A percentile compares a stretch with the other conserved stretches of the same genome.
phyloP scores from a whole-genome alignment of 2,113 vertebrate genomes.

The Centrocercus urophasianus region DNA sequence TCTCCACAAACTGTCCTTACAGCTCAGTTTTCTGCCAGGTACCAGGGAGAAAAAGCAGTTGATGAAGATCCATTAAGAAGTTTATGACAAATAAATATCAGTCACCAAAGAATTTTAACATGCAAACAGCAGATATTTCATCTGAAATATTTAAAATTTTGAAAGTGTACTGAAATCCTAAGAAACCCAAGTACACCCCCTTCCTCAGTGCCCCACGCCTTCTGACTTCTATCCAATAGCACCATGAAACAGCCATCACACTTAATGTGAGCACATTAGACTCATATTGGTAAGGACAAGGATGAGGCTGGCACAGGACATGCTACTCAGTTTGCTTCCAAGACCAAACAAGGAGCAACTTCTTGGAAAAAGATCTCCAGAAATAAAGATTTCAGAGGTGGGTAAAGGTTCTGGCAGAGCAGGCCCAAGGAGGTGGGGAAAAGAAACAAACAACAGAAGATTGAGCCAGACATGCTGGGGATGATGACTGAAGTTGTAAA shows the following conservation, averaged over 20 bases:
- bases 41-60: background rate
- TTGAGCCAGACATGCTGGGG: background rate
- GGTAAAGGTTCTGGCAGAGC: background rate
- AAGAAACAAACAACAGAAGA: background rate
- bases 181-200: background rate
- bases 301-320: background rate
- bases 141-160: background rate
- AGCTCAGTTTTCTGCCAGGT: background rate
- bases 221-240: background rate
- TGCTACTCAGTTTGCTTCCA: background rate
- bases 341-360: background rate
- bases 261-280: rapidly evolving
- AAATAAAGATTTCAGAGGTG: background rate
- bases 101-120: background rate
- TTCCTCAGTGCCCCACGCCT: background rate
- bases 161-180: background rate
- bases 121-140: background rate
- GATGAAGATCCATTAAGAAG: background rate
- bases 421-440: background rate
- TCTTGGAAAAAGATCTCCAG: background rate
- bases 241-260: background rate
- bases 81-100: background rate
- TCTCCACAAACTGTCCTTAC: background rate
- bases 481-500: background rate
- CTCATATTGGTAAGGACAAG: rapidly evolving